A percentile compares a stretch with the other conserved stretches of the same genome.
These are phyloP conservation scores for Paelopatides confundens DNA, from an alignment of 53 echinoderm and acorn worm genomes.

Conservation along the genomic window DNA sequence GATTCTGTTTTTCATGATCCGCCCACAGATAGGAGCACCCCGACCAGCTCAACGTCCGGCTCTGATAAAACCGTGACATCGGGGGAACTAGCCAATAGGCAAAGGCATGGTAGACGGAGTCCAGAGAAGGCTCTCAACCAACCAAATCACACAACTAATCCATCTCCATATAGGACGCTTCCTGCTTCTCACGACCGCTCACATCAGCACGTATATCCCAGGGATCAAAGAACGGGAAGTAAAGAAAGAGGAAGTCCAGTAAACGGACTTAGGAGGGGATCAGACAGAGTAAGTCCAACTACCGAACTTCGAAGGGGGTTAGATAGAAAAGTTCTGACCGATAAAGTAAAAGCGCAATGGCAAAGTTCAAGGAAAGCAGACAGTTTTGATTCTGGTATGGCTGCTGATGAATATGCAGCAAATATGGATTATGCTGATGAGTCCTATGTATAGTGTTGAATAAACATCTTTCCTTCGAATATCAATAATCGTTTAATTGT, in stretches of 20 bases:
- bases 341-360: slow-evolving; percentile 37
- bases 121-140: slow-evolving; percentile 44
- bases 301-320: slow-evolving; percentile 26
- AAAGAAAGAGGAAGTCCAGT: background rate
- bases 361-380: slow-evolving; percentile 55
- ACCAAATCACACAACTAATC: slow-evolving; percentile 47
- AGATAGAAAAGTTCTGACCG: slow-evolving; percentile 41
- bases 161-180: slow-evolving; percentile 44
- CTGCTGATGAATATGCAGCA: slow-evolving; percentile 74
- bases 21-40: slow-evolving; percentile 26
- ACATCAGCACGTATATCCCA: background rate
- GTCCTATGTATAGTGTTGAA: slow-evolving; percentile 78
- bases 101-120: slow-evolving; percentile 3
- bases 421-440: slow-evolving; percentile 89
- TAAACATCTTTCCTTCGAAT: too few relatives aligned
- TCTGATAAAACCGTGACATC: slow-evolving; percentile 47
- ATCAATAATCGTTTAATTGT: too few relatives aligned
- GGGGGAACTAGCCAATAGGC: slow-evolving; percentile 20
- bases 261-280: slow-evolving; percentile 26
- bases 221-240: background rate
- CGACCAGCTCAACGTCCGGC: slow-evolving; percentile 31
- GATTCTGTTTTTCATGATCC: slow-evolving; percentile 37
- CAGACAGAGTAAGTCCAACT: slow-evolving; percentile 24
- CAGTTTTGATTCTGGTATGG: slow-evolving; percentile 64
- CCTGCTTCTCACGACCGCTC: slow-evolving; percentile 14